A percentile compares a stretch with the other conserved stretches of the same genome.
Conservation (phyloP, 2,113 vertebrate species). For the Microtus montanus region DNA sequence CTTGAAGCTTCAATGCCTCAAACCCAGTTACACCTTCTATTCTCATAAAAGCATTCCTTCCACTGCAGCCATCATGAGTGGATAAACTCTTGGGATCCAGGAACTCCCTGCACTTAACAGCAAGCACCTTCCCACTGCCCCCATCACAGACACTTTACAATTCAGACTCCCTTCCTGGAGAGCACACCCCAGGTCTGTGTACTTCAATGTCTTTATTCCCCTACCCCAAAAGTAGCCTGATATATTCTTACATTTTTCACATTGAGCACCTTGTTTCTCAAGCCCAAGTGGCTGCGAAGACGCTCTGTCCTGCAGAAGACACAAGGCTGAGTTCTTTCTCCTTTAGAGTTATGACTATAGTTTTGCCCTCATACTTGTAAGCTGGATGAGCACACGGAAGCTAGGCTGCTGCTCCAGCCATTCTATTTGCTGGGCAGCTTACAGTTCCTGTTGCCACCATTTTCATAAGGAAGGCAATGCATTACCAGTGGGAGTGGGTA, state of each 20-base stretch:
- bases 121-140: neutral
- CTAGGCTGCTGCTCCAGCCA: neutral
- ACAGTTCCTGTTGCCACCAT: neutral
- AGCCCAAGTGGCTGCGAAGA: neutral
- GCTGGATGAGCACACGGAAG: neutral
- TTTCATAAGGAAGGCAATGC: neutral
- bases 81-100: neutral
- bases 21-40: neutral
- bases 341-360: fast-evolving
- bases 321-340: neutral
- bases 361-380: neutral
- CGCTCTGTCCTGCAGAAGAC: neutral
- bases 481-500: neutral
- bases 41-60: neutral
- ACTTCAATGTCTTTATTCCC: neutral
- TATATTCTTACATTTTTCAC: too few species aligned
- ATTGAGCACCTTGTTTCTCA: neutral
- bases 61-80: fast-evolving
- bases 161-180: neutral
- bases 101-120: neutral
- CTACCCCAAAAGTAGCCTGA: neutral
- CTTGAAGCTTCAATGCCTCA: neutral
- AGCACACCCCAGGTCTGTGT: neutral
- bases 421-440: neutral
- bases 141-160: neutral